Evolutionary conservation across 2,797 vertebrate genomes (phyloP).

Genomic region (Lates japonicus): DNA sequence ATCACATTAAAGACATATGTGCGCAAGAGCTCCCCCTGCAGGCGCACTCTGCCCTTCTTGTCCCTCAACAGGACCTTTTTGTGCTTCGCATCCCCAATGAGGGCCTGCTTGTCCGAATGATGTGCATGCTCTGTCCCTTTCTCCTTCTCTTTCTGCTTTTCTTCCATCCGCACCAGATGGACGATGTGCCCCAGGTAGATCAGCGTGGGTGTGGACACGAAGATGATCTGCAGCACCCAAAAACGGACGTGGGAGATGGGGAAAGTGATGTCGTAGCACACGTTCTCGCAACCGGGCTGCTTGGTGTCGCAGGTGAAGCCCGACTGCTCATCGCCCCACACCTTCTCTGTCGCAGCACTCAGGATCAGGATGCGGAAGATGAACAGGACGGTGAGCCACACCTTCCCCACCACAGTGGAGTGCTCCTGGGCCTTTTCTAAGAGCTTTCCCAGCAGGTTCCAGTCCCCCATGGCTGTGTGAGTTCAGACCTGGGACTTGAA

Average conservation of each 20-base stretch:
- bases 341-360: slow-evolving; percentile 90
- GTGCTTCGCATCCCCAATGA: slow-evolving; percentile 63
- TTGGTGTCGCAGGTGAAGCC: slow-evolving; percentile 93
- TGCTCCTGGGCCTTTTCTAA: slow-evolving; percentile 92
- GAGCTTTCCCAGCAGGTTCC: slow-evolving; percentile 91
- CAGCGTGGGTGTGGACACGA: slow-evolving; percentile 91
- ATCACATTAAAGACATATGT: slow-evolving; percentile 90
- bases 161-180: slow-evolving; percentile 90
- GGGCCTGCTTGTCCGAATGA: slow-evolving; percentile 63
- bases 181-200: slow-evolving; percentile 93
- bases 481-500: slow-evolving; percentile 59
- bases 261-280: slow-evolving; percentile 93
- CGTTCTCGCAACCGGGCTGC: slow-evolving; percentile 92
- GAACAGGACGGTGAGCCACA: slow-evolving; percentile 92
- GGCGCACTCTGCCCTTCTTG: slow-evolving; percentile 80
- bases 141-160: slow-evolving; percentile 83
- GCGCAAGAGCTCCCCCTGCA: slow-evolving; percentile 88
- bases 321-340: slow-evolving; percentile 91
- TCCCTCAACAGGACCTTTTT: slow-evolving; percentile 75
- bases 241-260: slow-evolving; percentile 93
- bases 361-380: slow-evolving; percentile 91
- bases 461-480: slow-evolving; percentile 89
- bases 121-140: slow-evolving; percentile 40
- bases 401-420: slow-evolving; percentile 91
- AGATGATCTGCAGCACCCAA: slow-evolving; percentile 95